Evolutionary conservation across 2,888 invertebrate species (phyloP).

Genomic region (Napeogenes inachia): DNA sequence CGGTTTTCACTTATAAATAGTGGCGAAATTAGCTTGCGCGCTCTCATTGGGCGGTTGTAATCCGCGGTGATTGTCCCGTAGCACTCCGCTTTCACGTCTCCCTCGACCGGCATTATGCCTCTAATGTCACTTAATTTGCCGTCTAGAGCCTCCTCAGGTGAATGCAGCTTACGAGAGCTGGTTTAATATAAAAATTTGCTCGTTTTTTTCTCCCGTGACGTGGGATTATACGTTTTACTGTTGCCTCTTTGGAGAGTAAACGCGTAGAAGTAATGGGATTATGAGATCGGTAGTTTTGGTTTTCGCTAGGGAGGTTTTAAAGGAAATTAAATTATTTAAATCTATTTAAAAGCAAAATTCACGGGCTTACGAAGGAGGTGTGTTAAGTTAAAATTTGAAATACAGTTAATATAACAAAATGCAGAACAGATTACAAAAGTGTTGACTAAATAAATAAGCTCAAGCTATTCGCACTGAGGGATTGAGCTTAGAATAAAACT

Average conservation of each 20-base stretch:
- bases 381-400: constrained; percentile 19
- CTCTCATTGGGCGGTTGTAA: constrained; percentile 24
- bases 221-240: constrained; percentile 65
- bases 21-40: constrained; percentile 27
- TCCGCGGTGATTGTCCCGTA: constrained; percentile 46
- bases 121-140: constrained; percentile 76
- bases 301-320: constrained; percentile 44
- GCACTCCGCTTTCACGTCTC: constrained; percentile 67
- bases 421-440: not conserved
- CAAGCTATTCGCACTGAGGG: no score
- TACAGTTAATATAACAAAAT: not conserved
- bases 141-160: constrained; percentile 73
- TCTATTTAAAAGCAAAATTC: constrained; percentile 43
- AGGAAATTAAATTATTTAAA: constrained; percentile 55
- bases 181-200: constrained; percentile 73
- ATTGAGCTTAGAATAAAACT: no score
- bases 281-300: constrained; percentile 60
- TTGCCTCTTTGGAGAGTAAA: constrained; percentile 71
- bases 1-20: constrained; percentile 26
- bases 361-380: constrained; percentile 32
- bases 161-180: constrained; percentile 65
- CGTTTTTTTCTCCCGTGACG: constrained; percentile 53
- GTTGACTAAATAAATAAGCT: no score
- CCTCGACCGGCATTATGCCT: constrained; percentile 68
- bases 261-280: constrained; percentile 70